These are phyloP conservation scores for Argopecten irradians DNA, from an alignment of 1,140 invertebrate genomes.

Conservation along the genomic window DNA sequence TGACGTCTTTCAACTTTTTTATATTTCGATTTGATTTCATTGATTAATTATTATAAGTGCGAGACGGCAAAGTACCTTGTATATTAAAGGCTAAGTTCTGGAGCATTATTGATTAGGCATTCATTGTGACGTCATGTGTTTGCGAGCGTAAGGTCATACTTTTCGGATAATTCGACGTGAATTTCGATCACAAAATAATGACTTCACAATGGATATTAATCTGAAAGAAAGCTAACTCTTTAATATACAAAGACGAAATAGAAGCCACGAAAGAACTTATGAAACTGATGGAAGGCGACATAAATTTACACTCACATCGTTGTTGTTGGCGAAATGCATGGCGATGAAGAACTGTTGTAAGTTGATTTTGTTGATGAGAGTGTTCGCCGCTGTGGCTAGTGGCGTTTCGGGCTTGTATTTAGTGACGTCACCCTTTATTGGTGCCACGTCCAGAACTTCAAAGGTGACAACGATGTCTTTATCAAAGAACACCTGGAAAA, in stretches of 20 bases:
- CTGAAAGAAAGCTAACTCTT: too few species aligned
- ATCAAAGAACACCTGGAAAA: constrained; percentile 47
- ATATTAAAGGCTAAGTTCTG: too few species aligned
- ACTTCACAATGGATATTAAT: too few species aligned
- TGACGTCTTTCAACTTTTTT: too few species aligned
- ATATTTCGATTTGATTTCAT: too few species aligned
- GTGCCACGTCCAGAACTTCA: constrained; percentile 61
- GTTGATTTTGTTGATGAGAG: constrained; percentile 45
- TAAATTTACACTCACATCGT: not conserved
- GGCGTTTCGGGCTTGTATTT: constrained; percentile 48
- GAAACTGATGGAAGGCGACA: too few species aligned
- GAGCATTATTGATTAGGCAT: too few species aligned
- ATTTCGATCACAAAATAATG: too few species aligned
- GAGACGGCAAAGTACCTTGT: too few species aligned
- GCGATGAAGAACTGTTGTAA: constrained; percentile 46
- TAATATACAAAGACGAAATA: too few species aligned
- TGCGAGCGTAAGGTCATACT: too few species aligned
- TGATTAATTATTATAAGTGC: too few species aligned
- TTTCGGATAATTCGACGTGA: not conserved
- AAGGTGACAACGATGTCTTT: constrained; percentile 58
- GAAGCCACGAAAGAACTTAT: not conserved
- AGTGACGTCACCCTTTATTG: constrained; percentile 53
- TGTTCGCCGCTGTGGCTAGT: constrained; percentile 52
- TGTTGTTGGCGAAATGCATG: not conserved
- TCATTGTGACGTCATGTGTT: not conserved